A percentile compares a stretch with the other conserved stretches of the same genome.
Conservation (phyloP, 2,888 invertebrate species). For the Machimus rusticus region DNA sequence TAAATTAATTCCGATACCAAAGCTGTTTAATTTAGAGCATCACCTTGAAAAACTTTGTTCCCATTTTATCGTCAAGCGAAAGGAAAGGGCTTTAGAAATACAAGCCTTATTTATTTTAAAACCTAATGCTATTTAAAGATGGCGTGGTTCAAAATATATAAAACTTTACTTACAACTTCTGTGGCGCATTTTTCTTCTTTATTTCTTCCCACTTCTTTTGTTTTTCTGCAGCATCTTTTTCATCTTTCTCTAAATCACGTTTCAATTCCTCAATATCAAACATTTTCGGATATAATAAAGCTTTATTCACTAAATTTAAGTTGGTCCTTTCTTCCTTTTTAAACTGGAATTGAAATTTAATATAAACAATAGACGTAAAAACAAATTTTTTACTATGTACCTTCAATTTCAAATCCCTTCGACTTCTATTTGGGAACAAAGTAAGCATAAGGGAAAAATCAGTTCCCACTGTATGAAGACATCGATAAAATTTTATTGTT, state of each 20-base stretch:
- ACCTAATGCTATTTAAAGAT: too few species aligned
- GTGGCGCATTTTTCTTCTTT: slow-evolving; percentile 29
- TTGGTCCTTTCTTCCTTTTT: slow-evolving; percentile 89
- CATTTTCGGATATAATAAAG: slow-evolving; percentile 72
- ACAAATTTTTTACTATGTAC: slow-evolving; percentile 51
- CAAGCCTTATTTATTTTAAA: too few species aligned
- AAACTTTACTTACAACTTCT: slow-evolving; percentile 21
- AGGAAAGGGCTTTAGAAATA: background rate
- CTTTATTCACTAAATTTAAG: slow-evolving; percentile 76
- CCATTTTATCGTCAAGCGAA: background rate
- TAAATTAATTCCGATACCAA: background rate
- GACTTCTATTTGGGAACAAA: slow-evolving; percentile 79
- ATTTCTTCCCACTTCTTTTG: slow-evolving; percentile 53
- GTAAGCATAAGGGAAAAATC: slow-evolving; percentile 91
- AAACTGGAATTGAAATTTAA: slow-evolving; percentile 65
- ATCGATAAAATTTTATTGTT: slow-evolving; percentile 90
- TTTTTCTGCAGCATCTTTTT: slow-evolving; percentile 58
- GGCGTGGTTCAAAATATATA: background rate
- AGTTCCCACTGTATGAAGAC: slow-evolving; percentile 87
- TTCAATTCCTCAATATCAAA: slow-evolving; percentile 73
- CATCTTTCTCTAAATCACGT: slow-evolving; percentile 65
- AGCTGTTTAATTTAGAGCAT: background rate
- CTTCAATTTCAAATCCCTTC: slow-evolving; percentile 88
- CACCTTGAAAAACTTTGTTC: background rate
- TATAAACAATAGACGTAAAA: background rate